These are phyloP conservation scores for Pseudochaenichthys georgianus DNA, from an alignment of 2,797 vertebrate genomes.

Conservation along the genomic window DNA sequence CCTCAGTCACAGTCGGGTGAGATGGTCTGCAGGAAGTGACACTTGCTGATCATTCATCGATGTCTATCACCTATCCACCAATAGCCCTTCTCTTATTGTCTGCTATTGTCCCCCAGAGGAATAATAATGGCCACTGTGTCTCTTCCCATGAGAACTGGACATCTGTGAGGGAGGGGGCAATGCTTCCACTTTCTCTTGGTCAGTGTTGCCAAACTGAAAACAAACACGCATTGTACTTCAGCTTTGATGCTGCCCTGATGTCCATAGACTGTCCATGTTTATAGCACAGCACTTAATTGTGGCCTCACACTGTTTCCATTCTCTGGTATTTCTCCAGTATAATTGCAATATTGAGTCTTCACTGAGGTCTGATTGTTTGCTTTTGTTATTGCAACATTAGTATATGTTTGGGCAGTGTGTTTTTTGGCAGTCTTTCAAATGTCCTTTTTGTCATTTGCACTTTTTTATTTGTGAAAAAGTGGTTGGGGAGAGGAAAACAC, in stretches of 20 bases:
- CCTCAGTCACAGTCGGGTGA: conserved; percentile 35
- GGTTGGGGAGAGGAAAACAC: neutral
- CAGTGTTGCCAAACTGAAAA: conserved; percentile 74
- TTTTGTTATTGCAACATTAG: conserved; percentile 16
- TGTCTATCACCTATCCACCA: conserved; percentile 65
- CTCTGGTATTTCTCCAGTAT: conserved; percentile 36
- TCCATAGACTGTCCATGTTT: conserved; percentile 68
- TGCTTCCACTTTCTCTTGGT: conserved; percentile 67
- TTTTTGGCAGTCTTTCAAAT: neutral
- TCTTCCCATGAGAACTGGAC: conserved; percentile 55
- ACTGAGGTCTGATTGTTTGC: neutral
- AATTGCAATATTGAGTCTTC: conserved; percentile 30
- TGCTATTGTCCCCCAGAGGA: conserved; percentile 60
- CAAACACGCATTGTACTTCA: conserved; percentile 79
- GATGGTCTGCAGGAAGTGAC: conserved; percentile 64
- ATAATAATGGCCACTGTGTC: conserved; percentile 72
- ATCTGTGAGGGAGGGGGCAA: conserved; percentile 56
- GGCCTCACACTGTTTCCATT: conserved; percentile 62
- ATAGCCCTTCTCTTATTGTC: conserved; percentile 49
- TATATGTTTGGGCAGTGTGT: neutral
- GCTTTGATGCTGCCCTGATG: conserved; percentile 56
- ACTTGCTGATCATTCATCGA: conserved; percentile 50
- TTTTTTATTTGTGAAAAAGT: neutral
- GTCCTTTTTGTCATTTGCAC: neutral
- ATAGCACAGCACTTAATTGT: conserved; percentile 77